phyloP scores from a whole-genome alignment of 2,113 vertebrate species.

The Hemichromis elongatus region DNA sequence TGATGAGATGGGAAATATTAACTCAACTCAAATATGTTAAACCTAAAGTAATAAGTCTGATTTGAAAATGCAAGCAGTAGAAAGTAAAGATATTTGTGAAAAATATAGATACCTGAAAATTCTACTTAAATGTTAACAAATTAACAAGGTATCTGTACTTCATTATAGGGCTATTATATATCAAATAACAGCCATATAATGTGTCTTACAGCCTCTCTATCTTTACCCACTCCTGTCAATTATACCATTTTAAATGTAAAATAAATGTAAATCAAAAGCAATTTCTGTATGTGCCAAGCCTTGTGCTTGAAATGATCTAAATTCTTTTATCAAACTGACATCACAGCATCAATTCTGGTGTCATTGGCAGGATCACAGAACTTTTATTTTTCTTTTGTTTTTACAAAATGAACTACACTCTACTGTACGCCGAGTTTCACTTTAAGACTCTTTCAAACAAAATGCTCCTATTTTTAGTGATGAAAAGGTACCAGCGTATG shows the following conservation, averaged over 20 bases:
- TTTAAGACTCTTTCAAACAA: background rate
- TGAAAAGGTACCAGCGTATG: background rate
- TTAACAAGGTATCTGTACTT: too few relatives aligned
- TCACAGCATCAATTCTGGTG: background rate
- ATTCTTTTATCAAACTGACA: background rate
- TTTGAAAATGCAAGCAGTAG: too few relatives aligned
- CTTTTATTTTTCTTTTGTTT: background rate
- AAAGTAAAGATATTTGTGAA: too few relatives aligned
- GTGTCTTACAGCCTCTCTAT: too few relatives aligned
- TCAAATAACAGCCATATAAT: too few relatives aligned
- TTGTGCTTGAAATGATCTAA: background rate
- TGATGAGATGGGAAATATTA: too few relatives aligned
- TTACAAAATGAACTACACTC: background rate
- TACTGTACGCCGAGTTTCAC: background rate
- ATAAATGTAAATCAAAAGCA: background rate
- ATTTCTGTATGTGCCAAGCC: background rate
- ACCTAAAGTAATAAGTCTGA: too few relatives aligned
- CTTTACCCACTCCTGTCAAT: too few relatives aligned
- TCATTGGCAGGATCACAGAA: background rate
- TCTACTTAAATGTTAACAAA: too few relatives aligned
- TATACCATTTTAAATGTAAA: too few relatives aligned
- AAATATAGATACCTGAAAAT: too few relatives aligned
- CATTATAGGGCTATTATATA: background rate
- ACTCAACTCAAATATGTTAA: too few relatives aligned
- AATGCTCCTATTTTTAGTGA: background rate